A percentile compares a stretch with the other conserved stretches of the same genome.
Conservation (phyloP, 2,797 vertebrate species). For the Lacerta bilineata region DNA sequence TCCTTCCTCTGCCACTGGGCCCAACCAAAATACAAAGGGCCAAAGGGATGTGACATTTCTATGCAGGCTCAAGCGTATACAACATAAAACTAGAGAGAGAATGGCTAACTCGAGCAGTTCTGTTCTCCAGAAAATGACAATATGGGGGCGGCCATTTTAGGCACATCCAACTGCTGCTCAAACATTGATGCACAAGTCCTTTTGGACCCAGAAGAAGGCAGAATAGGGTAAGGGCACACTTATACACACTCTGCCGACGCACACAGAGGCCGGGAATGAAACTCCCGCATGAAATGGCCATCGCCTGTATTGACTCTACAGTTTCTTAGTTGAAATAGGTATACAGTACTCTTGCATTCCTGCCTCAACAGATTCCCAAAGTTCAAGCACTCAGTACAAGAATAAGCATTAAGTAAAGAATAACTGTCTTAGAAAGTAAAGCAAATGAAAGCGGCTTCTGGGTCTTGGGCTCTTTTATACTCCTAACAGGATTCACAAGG, state of each 20-base stretch:
- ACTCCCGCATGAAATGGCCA: too few relatives aligned
- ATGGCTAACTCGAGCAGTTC: conserved; percentile 31
- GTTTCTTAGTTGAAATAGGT: conserved; percentile 52
- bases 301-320: neutral
- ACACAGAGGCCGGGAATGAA: too few relatives aligned
- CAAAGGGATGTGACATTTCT: neutral
- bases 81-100: conserved; percentile 30
- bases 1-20: too few relatives aligned
- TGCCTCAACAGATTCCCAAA: conserved; percentile 43
- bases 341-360: conserved; percentile 53
- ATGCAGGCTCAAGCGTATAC: neutral
- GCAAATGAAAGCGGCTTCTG: conserved; percentile 36
- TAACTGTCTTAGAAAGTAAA: conserved; percentile 51
- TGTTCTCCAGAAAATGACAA: conserved; percentile 33
- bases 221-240: too few relatives aligned
- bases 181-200: too few relatives aligned
- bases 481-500: conserved; percentile 15
- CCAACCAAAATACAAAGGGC: too few relatives aligned
- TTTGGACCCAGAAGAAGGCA: too few relatives aligned
- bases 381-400: conserved; percentile 27
- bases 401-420: conserved; percentile 34
- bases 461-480: conserved; percentile 9
- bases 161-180: too few relatives aligned
- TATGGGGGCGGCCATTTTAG: too few relatives aligned
- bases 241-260: too few relatives aligned